Percentiles rank a stretch among this genome's conserved stretches.
Conservation (phyloP, 2,888 invertebrate genomes). For the Criorhina ranunculi region DNA sequence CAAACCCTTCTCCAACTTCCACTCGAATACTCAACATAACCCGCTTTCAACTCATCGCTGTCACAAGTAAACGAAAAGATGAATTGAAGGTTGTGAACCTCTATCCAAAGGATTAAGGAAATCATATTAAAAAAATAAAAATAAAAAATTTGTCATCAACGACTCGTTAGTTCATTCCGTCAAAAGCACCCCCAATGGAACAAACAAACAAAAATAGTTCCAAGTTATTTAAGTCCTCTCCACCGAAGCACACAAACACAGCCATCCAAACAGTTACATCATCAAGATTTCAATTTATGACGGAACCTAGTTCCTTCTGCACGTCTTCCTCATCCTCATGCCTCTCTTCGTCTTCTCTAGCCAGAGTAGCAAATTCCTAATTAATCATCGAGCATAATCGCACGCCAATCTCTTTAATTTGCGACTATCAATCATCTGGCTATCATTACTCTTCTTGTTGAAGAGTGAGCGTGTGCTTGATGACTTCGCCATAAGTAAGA, state of each 20-base stretch:
- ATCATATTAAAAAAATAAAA: conserved; percentile 7
- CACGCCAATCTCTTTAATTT: conserved; percentile 77
- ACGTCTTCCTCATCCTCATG: conserved; percentile 25
- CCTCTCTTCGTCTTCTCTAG: conserved; percentile 7
- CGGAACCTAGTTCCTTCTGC: conserved; percentile 61
- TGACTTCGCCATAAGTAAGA: conserved; percentile 77
- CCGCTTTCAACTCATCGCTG: no score
- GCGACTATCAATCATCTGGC: conserved; percentile 77
- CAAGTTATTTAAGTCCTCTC: conserved; percentile 41
- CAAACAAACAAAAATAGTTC: conserved; percentile 1
- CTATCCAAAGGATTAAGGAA: not conserved
- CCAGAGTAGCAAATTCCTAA: conserved; percentile 61
- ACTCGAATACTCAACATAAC: no score
- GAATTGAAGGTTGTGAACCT: not conserved
- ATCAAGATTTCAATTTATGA: conserved; percentile 68
- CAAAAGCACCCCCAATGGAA: conserved; percentile 9
- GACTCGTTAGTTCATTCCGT: conserved; percentile 25
- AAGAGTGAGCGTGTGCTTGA: conserved; percentile 73
- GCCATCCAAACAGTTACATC: conserved; percentile 49
- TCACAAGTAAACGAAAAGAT: no score
- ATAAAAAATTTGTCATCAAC: conserved; percentile 27
- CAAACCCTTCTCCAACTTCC: no score
- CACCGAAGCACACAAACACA: conserved; percentile 9
- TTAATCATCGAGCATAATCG: conserved; percentile 76
- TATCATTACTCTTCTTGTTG: conserved; percentile 74